phyloP scores from a whole-genome alignment of 1,140 invertebrate species.

The Plutomurus gul region DNA sequence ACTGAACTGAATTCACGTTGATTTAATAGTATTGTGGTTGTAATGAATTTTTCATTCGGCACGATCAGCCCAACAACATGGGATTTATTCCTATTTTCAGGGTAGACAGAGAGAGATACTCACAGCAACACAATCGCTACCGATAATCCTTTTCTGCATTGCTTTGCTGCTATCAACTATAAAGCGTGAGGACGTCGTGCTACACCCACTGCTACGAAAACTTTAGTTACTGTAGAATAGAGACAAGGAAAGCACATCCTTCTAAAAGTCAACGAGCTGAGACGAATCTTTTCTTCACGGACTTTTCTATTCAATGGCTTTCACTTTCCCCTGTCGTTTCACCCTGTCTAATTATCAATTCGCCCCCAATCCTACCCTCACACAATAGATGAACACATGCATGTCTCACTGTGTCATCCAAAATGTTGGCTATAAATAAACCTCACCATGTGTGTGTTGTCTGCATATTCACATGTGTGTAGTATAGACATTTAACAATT shows the following conservation, averaged over 20 bases:
- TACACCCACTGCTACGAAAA: background rate
- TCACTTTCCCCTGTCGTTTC: background rate
- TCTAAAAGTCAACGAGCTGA: slow-evolving; percentile 22
- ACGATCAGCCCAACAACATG: background rate
- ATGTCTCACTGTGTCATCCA: too few relatives aligned
- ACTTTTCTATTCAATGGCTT: background rate
- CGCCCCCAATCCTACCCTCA: background rate
- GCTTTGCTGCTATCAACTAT: too few relatives aligned
- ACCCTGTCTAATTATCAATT: background rate
- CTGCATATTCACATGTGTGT: too few relatives aligned
- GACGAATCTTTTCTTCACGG: background rate
- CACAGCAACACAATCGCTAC: too few relatives aligned
- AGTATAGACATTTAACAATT: too few relatives aligned
- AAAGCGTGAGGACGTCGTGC: too few relatives aligned
- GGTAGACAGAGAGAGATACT: too few relatives aligned
- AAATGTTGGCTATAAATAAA: too few relatives aligned
- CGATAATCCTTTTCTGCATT: too few relatives aligned
- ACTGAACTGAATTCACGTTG: background rate
- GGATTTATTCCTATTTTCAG: background rate
- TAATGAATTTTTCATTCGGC: slow-evolving; percentile 16
- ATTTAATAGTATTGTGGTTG: slow-evolving; percentile 18
- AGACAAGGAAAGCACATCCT: background rate
- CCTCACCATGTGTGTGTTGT: too few relatives aligned
- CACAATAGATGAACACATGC: background rate
- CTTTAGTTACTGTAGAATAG: background rate